Evolutionary conservation across 1,140 invertebrate species (phyloP), one percentile per base, ranked within the genome.

Genomic region (Ceratitis capitata): DNA sequence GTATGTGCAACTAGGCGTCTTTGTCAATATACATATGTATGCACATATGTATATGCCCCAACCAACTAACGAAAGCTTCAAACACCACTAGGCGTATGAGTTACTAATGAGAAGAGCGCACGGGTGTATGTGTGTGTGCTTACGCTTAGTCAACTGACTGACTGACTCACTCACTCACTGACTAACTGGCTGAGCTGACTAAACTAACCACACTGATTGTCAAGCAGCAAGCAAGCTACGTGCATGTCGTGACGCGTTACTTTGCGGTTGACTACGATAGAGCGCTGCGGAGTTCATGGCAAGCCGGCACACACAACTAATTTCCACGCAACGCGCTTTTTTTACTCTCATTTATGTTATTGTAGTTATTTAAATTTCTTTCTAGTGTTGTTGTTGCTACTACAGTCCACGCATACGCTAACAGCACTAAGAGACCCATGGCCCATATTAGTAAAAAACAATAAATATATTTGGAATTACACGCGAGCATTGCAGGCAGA

Each of bases 391-490:
- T 45, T 61, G 1, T n/a, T n/a, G n/a, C n/a, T 64, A 32, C 29
- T 32, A 12, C 2, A 9, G 42, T 7, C 26, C 29, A 5, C 3
- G n/a, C n/a, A 56, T 19, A n/a, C 51, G 51, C 19, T 19, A 19
- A 19, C 5, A 19, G 16, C 32, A 19, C 32, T 39, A 16, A 12
- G 9, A 84, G 86, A 85, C 85, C 78, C 83, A 86, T 87, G 89
- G 89, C 89, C 89, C 89, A 89, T 86, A 88, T 89, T 87, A 87
- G 88, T 88, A 90, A 7, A 19, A 78, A 78, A 89, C 89, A 88
- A 89, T n/a, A n/a, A n/a, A n/a, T n/a, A n/a, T n/a, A n/a, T n/a
- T 89, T 87, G 87, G 83, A 89, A 87, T 88, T 89, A 88, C 89
- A 90, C 89, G 89, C 89, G 89, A 89, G 87, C 53, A 26, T 84